Evolutionary conservation across 2,113 vertebrate genomes (phyloP).

Genomic region (Seriola dumerili): DNA sequence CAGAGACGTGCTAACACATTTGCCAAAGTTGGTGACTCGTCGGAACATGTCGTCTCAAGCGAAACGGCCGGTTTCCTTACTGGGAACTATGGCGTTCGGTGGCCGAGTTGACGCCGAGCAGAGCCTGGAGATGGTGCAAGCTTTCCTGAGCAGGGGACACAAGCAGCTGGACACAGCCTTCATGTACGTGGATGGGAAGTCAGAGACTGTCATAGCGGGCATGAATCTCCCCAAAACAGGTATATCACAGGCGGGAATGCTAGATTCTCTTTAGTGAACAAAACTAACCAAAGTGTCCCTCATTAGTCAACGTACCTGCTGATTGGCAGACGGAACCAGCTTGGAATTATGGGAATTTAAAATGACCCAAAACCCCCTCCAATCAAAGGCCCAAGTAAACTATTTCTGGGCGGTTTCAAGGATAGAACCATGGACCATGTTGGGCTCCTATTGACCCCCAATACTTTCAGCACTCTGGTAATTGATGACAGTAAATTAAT

Average conservation of each 20-base stretch:
- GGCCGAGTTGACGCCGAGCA: conserved; percentile 83
- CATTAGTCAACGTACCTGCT: not conserved
- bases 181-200: conserved; percentile 90
- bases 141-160: conserved; percentile 86
- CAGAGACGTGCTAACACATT: conserved; percentile 6
- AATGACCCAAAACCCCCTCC: not conserved
- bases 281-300: not conserved
- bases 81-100: conserved; percentile 93
- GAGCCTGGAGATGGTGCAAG: conserved; percentile 84
- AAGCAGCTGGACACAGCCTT: conserved; percentile 89
- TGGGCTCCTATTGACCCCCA: no score
- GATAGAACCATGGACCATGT: not conserved
- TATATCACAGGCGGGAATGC: conserved; percentile 15
- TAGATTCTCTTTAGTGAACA: not conserved
- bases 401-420: not conserved
- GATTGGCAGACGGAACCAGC: not conserved
- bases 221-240: conserved; percentile 85
- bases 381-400: no score
- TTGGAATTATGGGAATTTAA: conserved; percentile 22
- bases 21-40: not conserved
- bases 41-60: conserved; percentile 74
- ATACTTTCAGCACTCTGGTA: no score
- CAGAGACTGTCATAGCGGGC: conserved; percentile 89
- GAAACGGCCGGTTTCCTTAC: conserved; percentile 81
- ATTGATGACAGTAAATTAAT: no score